Percentiles rank a stretch among this genome's conserved stretches.
Evolutionary conservation across 1,140 invertebrate species (phyloP).

Genomic region (Drosophila carrolli): DNA sequence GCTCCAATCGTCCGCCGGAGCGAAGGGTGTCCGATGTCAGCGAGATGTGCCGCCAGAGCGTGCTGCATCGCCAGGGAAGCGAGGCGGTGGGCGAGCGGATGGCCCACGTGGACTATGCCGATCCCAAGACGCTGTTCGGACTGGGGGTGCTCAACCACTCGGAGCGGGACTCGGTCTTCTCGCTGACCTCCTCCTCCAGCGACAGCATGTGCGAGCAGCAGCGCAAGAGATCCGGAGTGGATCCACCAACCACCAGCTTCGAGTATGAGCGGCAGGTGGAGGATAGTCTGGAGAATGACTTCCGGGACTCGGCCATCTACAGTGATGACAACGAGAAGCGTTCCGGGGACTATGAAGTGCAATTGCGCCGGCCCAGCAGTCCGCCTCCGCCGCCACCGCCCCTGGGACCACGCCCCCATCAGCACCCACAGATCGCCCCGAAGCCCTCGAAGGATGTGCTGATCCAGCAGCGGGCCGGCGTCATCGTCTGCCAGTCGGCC

Average conservation of each 20-base stretch:
- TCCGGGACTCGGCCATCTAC: constrained; percentile 93
- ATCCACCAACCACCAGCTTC: constrained; percentile 48
- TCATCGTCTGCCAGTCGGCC: constrained; percentile 67
- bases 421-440: constrained; percentile 60
- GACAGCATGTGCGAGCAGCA: constrained; percentile 85
- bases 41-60: constrained; percentile 79
- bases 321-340: constrained; percentile 88
- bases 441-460: constrained; percentile 58
- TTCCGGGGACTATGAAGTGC: constrained; percentile 53
- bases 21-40: constrained; percentile 78
- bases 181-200: constrained; percentile 87
- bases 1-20: constrained; percentile 75
- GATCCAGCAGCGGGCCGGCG: constrained; percentile 16
- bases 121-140: constrained; percentile 89
- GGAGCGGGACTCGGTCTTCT: constrained; percentile 86
- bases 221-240: constrained; percentile 37
- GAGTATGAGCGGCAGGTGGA: constrained; percentile 82
- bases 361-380: constrained; percentile 58
- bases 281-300: constrained; percentile 86
- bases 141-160: constrained; percentile 77
- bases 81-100: constrained; percentile 93
- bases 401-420: constrained; percentile 32
- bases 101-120: constrained; percentile 93
- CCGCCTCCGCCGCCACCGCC: constrained; percentile 67
- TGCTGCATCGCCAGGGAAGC: constrained; percentile 91